Conservation (phyloP, 2,888 invertebrate species). For the Polymixis flavicincta region DNA sequence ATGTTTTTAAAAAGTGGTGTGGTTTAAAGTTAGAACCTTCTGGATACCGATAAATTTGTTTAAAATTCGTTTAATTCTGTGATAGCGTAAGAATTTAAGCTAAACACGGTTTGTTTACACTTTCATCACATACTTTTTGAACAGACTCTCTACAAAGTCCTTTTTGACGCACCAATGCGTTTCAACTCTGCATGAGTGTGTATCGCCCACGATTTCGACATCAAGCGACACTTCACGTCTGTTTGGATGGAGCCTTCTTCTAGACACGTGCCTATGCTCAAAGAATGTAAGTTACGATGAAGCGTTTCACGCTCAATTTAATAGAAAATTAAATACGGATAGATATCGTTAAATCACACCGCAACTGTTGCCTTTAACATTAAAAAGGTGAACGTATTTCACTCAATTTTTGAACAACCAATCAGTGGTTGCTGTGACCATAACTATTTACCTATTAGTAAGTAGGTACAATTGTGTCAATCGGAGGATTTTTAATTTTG, state of each 20-base stretch:
- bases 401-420: constrained; percentile 9
- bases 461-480: no score
- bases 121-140: neutral
- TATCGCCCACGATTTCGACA: neutral
- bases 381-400: neutral
- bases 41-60: neutral
- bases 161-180: neutral
- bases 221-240: neutral
- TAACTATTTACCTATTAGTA: no score
- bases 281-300: neutral
- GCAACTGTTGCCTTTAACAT: no score
- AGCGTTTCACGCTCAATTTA: neutral
- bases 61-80: neutral
- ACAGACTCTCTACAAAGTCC: neutral
- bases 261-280: neutral
- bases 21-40: neutral
- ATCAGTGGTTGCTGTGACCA: no score
- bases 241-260: neutral
- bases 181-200: neutral
- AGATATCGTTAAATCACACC: neutral
- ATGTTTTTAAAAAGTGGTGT: no score
- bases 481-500: no score
- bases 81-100: neutral
- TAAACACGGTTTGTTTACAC: neutral
- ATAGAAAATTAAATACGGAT: neutral